phyloP scores from a whole-genome alignment of 1,140 invertebrate species.

The Trichonephila inaurata region DNA sequence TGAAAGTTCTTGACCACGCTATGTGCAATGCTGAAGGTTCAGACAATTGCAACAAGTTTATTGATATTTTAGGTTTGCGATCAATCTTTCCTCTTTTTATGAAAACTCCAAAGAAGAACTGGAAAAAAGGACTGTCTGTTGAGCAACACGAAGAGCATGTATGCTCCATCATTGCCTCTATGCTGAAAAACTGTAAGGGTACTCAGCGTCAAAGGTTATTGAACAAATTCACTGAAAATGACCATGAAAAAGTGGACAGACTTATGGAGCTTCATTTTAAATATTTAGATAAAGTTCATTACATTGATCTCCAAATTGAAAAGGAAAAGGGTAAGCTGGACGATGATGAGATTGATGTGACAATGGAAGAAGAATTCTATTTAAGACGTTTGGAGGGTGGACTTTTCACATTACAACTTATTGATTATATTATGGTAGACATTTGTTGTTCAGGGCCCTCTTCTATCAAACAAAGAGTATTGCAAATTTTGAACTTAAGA shows the following conservation, averaged over 20 bases:
- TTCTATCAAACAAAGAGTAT: slow-evolving; percentile 90
- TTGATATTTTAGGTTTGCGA: slow-evolving; percentile 97
- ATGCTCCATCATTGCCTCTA: slow-evolving; percentile 94
- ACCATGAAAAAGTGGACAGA: slow-evolving; percentile 96
- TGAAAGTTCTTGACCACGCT: slow-evolving; percentile 97
- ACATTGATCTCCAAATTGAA: slow-evolving; percentile 89
- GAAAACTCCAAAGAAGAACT: slow-evolving; percentile 96
- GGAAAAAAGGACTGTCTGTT: slow-evolving; percentile 86
- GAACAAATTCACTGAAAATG: slow-evolving; percentile 98
- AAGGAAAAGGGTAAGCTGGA: slow-evolving; percentile 81
- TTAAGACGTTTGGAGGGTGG: slow-evolving; percentile 94
- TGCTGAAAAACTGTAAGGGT: slow-evolving; percentile 95
- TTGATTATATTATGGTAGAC: slow-evolving; percentile 97
- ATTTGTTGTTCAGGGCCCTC: slow-evolving; percentile 87
- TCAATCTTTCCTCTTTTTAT: slow-evolving; percentile 99
- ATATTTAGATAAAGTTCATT: slow-evolving; percentile 96
- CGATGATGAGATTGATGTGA: slow-evolving; percentile 82
- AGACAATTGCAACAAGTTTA: slow-evolving; percentile 99
- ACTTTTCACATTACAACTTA: slow-evolving; percentile 96
- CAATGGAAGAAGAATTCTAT: slow-evolving; percentile 91
- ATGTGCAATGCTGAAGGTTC: slow-evolving; percentile 95
- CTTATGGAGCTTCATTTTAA: slow-evolving; percentile 98
- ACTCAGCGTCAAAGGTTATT: slow-evolving; percentile 93
- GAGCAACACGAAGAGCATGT: slow-evolving; percentile 88
- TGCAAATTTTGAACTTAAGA: slow-evolving; percentile 92